Evolutionary conservation across 1,140 invertebrate species (phyloP), one percentile per base, ranked within the genome.

Genomic region (Bombus superbus): DNA sequence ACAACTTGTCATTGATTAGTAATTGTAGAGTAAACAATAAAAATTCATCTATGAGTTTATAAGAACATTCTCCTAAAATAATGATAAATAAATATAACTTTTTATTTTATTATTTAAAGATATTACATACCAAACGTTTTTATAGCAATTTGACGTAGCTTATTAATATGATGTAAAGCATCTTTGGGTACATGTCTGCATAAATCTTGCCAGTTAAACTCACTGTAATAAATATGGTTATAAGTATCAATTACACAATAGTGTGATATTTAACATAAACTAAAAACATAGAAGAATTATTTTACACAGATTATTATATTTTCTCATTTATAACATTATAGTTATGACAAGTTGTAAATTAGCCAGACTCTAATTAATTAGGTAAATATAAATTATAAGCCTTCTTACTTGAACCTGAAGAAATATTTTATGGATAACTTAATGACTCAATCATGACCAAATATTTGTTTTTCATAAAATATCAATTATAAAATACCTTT

Each of bases 41-140:
- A 66, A 97, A 96, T 92, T 97, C 96, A 92, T 97, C 96, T 44
- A 97, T 94, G 22, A 96, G 92, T 81, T 97, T 96, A 85, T 94
- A 89, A 53, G 95, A 86, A 69, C 88, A 86, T 18, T 89, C 93
- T 79, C 86, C 94, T 94, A 57, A 38, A 92, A 90, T 57, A 88
- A 72, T 62, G 85, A 86, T 35, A 85, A 82, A 79, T 32, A 73
- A 75, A 44, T 15, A 25, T 28, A 62, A 25, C 0, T 68, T 53
- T 40, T 18, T 25, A 40, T 40, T 40, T 73, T 44, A 68, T 69
- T 6, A 44, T 69, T 53, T 18, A 28, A 62, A 82, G 42, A 74
- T 68, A 62, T 64, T 88, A 88, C 89, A 87, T 72, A 95, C 94
- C 91, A 72, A 92, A 86, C 73, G 85, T 59, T 79, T 84, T 83